Conservation (phyloP, 92 coral and sea anemone species). For the Parazoanthus swiftii region DNA sequence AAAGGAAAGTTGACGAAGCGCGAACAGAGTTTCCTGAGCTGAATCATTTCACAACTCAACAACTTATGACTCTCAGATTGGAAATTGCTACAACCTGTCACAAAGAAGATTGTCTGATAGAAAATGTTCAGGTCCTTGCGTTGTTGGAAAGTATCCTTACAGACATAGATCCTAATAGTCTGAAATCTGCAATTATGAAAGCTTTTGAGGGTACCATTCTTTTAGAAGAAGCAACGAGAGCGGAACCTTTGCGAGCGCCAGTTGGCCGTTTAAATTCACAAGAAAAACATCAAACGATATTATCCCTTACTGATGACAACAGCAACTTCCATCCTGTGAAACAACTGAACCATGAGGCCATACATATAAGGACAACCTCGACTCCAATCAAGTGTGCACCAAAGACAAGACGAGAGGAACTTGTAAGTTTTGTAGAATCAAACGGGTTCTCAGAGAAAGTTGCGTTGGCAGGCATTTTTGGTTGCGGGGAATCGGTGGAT, state of each 20-base stretch:
- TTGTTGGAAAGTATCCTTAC: conserved; percentile 69
- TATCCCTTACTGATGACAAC: conserved; percentile 1
- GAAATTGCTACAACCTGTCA: conserved; percentile 62
- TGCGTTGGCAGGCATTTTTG: conserved; percentile 64
- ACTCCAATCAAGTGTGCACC: not conserved
- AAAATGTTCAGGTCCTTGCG: conserved; percentile 57
- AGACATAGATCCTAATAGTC: conserved; percentile 49
- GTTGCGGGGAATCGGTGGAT: conserved; percentile 46
- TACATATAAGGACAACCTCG: not conserved
- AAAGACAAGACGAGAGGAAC: conserved; percentile 10
- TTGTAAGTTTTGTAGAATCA: conserved; percentile 47
- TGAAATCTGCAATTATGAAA: conserved; percentile 45
- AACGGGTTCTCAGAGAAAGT: conserved; percentile 60
- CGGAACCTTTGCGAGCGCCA: conserved; percentile 2
- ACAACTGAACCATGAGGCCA: not conserved
- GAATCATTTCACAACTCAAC: conserved; percentile 78
- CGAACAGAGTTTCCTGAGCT: conserved; percentile 56
- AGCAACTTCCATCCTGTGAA: not conserved
- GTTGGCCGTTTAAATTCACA: not conserved
- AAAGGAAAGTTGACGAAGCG: conserved; percentile 46
- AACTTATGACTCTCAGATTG: conserved; percentile 64
- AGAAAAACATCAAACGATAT: not conserved
- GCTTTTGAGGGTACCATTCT: conserved; percentile 4
- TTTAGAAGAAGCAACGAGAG: not conserved
- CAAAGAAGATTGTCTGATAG: conserved; percentile 28